Conservation (phyloP, 2,888 invertebrate genomes). For the Julus scandinavius region DNA sequence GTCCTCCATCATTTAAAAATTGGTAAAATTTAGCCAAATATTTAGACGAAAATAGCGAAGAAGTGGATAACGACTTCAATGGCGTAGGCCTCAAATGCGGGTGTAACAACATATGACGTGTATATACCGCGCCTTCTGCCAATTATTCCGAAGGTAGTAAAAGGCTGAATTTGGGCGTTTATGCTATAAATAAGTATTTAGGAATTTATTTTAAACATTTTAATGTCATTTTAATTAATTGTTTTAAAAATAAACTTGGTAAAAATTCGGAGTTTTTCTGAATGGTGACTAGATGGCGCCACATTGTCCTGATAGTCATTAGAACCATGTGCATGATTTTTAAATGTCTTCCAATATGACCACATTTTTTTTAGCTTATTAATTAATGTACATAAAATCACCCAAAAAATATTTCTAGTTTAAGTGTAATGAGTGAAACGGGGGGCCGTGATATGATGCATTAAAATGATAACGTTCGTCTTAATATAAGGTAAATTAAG, state of each 20-base stretch:
- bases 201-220: background rate
- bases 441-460: no score
- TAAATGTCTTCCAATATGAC: no score
- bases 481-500: no score
- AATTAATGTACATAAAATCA: no score
- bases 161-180: background rate
- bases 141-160: background rate
- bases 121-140: background rate
- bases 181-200: background rate
- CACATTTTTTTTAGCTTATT: no score
- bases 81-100: background rate
- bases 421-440: no score
- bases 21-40: background rate
- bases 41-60: background rate
- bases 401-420: no score
- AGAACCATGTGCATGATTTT: no score
- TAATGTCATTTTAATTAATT: background rate
- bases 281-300: background rate
- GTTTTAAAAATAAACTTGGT: background rate
- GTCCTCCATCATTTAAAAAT: constrained; percentile 26
- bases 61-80: background rate
- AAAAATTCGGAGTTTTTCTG: background rate
- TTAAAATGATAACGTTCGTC: no score
- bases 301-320: background rate
- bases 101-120: background rate